Conservation (phyloP, 2,113 vertebrate genomes). For the Ascaphus truei region DNA sequence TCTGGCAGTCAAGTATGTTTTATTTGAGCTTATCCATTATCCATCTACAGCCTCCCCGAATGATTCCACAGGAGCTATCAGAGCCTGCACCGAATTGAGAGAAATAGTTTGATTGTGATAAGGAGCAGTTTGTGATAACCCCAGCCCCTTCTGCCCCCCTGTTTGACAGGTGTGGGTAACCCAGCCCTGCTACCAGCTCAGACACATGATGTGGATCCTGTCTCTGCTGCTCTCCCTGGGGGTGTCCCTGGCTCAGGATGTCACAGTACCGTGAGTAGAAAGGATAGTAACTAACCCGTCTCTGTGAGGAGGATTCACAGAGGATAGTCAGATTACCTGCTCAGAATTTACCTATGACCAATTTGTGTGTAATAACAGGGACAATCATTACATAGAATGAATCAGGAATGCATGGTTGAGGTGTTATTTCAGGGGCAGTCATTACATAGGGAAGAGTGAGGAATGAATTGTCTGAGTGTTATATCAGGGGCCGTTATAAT, state of each 20-base stretch:
- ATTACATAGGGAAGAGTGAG: too few species aligned
- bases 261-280: neutral
- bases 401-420: neutral
- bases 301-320: neutral
- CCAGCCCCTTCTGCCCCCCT: neutral
- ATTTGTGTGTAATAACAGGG: too few species aligned
- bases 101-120: neutral
- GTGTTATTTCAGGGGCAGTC: neutral
- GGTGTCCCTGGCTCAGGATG: neutral
- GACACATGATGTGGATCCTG: neutral
- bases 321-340: neutral
- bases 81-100: neutral
- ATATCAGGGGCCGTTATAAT: too few species aligned
- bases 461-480: too few species aligned
- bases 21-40: too few species aligned
- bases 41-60: neutral
- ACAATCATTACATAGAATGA: too few species aligned
- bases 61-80: neutral
- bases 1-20: too few species aligned
- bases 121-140: too few species aligned
- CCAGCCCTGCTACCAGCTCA: too few species aligned
- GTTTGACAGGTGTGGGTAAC: neutral
- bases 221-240: neutral
- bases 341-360: too few species aligned
- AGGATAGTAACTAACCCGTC: neutral